A percentile compares a stretch with the other conserved stretches of the same genome.
Conservation (phyloP, 2,888 invertebrate genomes). For the Marronus borbonicus region DNA sequence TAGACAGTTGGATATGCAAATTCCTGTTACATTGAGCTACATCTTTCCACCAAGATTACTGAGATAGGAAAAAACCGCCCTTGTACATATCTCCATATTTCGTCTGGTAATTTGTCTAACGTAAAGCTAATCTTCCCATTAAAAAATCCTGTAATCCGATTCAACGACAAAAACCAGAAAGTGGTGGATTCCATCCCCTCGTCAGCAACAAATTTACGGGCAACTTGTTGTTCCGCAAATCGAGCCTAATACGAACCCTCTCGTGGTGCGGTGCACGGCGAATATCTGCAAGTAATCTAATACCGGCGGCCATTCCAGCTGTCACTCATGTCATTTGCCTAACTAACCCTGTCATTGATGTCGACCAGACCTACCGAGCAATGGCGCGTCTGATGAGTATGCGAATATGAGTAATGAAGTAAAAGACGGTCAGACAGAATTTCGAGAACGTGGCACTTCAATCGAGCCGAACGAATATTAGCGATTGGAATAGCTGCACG, state of each 20-base stretch:
- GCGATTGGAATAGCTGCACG: neutral
- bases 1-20: no score
- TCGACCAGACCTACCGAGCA: constrained; percentile 59
- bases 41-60: no score
- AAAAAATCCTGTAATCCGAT: neutral
- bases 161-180: constrained; percentile 46
- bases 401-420: constrained; percentile 68
- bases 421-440: constrained; percentile 62
- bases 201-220: constrained; percentile 38
- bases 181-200: constrained; percentile 38
- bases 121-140: neutral
- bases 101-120: neutral
- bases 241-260: constrained; percentile 26
- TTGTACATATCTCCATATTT: neutral
- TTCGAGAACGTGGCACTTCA: neutral
- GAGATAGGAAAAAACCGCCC: no score
- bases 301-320: constrained; percentile 68
- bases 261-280: constrained; percentile 41
- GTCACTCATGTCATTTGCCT: constrained; percentile 67
- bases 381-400: constrained; percentile 64
- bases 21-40: no score
- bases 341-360: constrained; percentile 67
- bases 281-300: constrained; percentile 65
- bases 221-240: constrained; percentile 47
- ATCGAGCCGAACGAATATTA: constrained; percentile 1